Evolutionary conservation across 2,888 invertebrate species (phyloP).

Genomic region (Apotomis betuletana): DNA sequence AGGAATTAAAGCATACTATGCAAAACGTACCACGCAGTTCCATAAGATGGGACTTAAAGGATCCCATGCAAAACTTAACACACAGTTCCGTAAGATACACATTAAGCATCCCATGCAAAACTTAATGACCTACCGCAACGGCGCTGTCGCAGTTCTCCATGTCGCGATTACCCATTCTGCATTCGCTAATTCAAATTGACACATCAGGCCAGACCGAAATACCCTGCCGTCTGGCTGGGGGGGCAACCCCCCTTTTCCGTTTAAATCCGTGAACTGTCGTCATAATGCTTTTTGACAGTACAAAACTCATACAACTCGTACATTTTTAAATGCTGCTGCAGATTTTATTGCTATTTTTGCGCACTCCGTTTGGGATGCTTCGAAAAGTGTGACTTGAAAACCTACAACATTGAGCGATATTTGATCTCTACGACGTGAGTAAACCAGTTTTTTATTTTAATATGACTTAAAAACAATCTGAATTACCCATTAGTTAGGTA

Average conservation of each 20-base stretch:
- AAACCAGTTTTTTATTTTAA: too few relatives aligned
- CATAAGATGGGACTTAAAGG: too few relatives aligned
- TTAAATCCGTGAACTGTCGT: constrained; percentile 57
- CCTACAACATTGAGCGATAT: too few relatives aligned
- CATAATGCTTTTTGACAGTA: constrained; percentile 72
- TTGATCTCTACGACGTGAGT: too few relatives aligned
- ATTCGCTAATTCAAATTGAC: constrained; percentile 80
- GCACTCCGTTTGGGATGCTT: not conserved
- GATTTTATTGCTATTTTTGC: not conserved
- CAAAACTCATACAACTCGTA: constrained; percentile 52
- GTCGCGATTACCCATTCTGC: constrained; percentile 66
- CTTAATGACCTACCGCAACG: constrained; percentile 60
- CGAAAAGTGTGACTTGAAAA: not conserved
- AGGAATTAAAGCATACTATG: too few relatives aligned
- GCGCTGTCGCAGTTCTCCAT: constrained; percentile 48
- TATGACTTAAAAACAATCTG: too few relatives aligned
- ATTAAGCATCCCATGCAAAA: not conserved
- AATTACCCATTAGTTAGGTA: too few relatives aligned
- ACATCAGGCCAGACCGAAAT: constrained; percentile 81
- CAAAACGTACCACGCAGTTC: too few relatives aligned
- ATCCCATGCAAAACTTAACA: too few relatives aligned
- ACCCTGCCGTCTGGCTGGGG: constrained; percentile 66
- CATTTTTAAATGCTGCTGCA: constrained; percentile 47
- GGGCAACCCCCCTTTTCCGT: constrained; percentile 53
- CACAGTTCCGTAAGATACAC: not conserved